Evolutionary conservation across 2,797 vertebrate species (phyloP).

Genomic region (Sebastes vulpes): DNA sequence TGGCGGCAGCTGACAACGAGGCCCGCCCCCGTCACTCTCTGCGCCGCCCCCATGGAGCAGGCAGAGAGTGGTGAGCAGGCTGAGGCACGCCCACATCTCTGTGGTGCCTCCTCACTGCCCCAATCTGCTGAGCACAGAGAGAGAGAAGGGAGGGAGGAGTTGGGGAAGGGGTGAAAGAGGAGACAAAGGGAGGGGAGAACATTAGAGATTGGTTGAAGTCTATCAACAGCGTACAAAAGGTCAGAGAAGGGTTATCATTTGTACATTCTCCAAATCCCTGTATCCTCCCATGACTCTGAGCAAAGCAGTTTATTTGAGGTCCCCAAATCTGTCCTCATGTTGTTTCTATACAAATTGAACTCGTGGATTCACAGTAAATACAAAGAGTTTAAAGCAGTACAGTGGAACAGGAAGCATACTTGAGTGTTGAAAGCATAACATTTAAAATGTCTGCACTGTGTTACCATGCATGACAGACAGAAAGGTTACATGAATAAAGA

Average conservation of each 20-base stretch:
- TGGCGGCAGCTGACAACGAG: conserved; percentile 86
- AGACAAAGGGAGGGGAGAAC: not conserved
- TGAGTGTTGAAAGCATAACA: not conserved
- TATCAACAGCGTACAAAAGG: conserved; percentile 43
- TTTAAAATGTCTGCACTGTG: not conserved
- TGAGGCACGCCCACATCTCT: conserved; percentile 90
- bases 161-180: not conserved
- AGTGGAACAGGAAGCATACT: not conserved
- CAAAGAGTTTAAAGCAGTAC: not conserved
- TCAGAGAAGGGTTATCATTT: conserved; percentile 2
- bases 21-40: conserved; percentile 86
- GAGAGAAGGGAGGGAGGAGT: not conserved
- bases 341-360: not conserved
- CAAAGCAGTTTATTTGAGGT: not conserved
- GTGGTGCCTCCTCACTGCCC: conserved; percentile 49
- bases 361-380: not conserved
- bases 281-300: not conserved
- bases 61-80: conserved; percentile 92
- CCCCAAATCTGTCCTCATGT: not conserved
- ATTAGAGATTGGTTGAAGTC: conserved; percentile 9
- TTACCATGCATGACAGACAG: not conserved
- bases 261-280: not conserved
- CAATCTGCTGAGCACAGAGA: conserved; percentile 29
- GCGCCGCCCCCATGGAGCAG: conserved; percentile 89
- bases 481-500: not conserved